Conservation (phyloP, 1,140 invertebrate species). For the Thaumatotibia leucotreta region DNA sequence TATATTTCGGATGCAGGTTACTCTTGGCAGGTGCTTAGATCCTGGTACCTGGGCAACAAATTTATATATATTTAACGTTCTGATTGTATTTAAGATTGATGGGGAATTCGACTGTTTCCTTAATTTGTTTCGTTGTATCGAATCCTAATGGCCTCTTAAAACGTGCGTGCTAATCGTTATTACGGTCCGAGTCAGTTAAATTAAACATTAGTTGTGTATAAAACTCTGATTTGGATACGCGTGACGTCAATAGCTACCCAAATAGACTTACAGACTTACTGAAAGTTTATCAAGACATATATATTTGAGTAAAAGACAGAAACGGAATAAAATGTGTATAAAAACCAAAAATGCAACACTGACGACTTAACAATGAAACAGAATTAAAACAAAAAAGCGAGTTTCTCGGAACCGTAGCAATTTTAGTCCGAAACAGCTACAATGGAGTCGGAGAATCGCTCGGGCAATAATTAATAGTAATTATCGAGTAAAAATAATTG, state of each 20-base stretch:
- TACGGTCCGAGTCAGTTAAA: neutral
- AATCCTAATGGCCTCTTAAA: neutral
- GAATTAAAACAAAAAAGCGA: constrained; percentile 32
- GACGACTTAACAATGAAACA: constrained; percentile 16
- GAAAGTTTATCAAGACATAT: neutral
- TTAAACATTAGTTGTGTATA: neutral
- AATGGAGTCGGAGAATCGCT: constrained; percentile 41
- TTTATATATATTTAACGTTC: constrained; percentile 17
- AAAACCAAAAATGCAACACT: constrained; percentile 2
- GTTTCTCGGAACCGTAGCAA: constrained; percentile 14
- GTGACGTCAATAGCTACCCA: neutral
- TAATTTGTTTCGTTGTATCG: neutral
- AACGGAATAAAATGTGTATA: constrained; percentile 1
- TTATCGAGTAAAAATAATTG: constrained; percentile 66
- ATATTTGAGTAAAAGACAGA: constrained; percentile 14
- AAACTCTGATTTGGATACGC: neutral
- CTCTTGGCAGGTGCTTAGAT: constrained; percentile 45
- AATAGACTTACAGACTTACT: neutral
- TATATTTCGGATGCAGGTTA: constrained; percentile 46
- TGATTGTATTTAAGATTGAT: neutral
- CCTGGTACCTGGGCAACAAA: constrained; percentile 26
- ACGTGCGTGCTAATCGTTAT: neutral
- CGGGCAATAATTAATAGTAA: constrained; percentile 60
- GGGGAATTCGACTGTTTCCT: neutral
- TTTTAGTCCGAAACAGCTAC: constrained; percentile 22